Evolutionary conservation across 2,888 invertebrate genomes (phyloP).

Genomic region (Panorpa germanica): DNA sequence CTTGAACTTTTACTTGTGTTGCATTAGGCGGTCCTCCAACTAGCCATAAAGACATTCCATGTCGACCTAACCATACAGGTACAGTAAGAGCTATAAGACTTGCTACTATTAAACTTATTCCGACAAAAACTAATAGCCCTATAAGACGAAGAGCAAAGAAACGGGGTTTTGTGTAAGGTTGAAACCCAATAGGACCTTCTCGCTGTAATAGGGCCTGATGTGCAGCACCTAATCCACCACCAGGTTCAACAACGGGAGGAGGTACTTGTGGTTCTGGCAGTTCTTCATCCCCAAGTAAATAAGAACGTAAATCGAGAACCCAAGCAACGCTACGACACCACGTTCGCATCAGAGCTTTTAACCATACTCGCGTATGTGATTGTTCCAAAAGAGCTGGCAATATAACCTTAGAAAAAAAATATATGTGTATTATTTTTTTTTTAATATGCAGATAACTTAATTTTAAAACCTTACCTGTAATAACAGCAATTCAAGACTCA

Average conservation of each 20-base stretch:
- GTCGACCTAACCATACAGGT: constrained; percentile 80
- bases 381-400: constrained; percentile 92
- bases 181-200: constrained; percentile 68
- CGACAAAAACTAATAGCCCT: constrained; percentile 56
- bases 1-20: constrained; percentile 10
- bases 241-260: constrained; percentile 24
- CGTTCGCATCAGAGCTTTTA: constrained; percentile 69
- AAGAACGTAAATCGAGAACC: constrained; percentile 71
- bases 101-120: constrained; percentile 64
- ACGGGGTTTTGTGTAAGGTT: constrained; percentile 73
- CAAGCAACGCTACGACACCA: constrained; percentile 81
- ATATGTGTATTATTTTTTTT: neutral
- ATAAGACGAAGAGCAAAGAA: constrained; percentile 56
- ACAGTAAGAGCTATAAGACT: constrained; percentile 67
- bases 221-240: constrained; percentile 48
- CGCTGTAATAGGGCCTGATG: constrained; percentile 78
- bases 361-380: constrained; percentile 86
- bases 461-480: constrained; percentile 40
- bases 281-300: constrained; percentile 57
- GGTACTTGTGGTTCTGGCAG: constrained; percentile 20
- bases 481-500: constrained; percentile 79
- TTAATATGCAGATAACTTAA: neutral
- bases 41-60: constrained; percentile 75
- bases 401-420: constrained; percentile 41
- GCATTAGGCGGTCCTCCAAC: constrained; percentile 24